These are phyloP conservation scores for Drepana falcataria DNA, from an alignment of 2,888 invertebrate genomes.

Conservation along the genomic window DNA sequence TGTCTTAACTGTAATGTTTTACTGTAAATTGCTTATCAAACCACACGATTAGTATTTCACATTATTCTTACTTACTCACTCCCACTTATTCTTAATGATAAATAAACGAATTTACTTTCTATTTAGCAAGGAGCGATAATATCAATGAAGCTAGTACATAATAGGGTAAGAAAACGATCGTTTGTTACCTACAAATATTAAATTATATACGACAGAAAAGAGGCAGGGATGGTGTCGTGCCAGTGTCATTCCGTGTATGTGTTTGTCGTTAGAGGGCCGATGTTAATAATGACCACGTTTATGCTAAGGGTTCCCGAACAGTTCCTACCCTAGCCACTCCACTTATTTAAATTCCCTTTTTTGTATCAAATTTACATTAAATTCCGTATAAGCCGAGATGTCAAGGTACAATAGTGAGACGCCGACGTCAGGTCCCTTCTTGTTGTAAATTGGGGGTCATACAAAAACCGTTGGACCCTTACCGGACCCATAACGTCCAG, in stretches of 20 bases:
- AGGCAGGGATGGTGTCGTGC: not conserved
- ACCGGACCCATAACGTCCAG: slow-evolving; percentile 71
- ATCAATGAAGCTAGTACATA: too few relatives aligned
- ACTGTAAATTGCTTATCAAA: too few relatives aligned
- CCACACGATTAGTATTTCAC: too few relatives aligned
- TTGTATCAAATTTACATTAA: slow-evolving; percentile 75
- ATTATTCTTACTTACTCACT: too few relatives aligned
- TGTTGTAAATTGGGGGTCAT: slow-evolving; percentile 75
- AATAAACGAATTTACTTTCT: too few relatives aligned
- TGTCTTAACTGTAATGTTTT: too few relatives aligned
- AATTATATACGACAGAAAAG: not conserved
- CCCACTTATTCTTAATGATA: too few relatives aligned
- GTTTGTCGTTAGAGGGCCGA: slow-evolving; percentile 52
- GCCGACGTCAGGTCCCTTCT: slow-evolving; percentile 56
- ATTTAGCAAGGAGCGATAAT: too few relatives aligned
- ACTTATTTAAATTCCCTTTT: slow-evolving; percentile 77
- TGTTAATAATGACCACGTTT: slow-evolving; percentile 65
- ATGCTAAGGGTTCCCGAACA: slow-evolving; percentile 55
- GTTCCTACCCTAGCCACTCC: slow-evolving; percentile 44
- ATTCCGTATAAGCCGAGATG: slow-evolving; percentile 65
- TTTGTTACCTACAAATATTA: not conserved
- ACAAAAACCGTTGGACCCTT: slow-evolving; percentile 75
- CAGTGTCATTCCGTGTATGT: slow-evolving; percentile 23
- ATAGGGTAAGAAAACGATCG: too few relatives aligned
- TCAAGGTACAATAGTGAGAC: slow-evolving; percentile 57